Evolutionary conservation across 2,113 vertebrate species (phyloP).

Genomic region (Poeciliopsis retropinna): DNA sequence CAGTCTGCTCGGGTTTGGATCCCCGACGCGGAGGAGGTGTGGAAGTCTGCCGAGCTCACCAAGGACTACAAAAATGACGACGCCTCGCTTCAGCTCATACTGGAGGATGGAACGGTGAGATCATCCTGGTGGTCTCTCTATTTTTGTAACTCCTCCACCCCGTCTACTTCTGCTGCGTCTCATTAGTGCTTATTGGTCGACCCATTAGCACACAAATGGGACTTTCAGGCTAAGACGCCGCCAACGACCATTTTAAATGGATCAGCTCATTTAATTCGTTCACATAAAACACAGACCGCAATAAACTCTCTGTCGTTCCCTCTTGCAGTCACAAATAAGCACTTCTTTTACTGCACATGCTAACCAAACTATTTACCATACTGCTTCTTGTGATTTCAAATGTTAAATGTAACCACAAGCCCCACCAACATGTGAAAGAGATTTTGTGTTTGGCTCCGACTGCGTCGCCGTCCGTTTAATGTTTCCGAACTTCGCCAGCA

Average conservation of each 20-base stretch:
- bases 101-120: constrained; percentile 92
- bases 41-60: constrained; percentile 94
- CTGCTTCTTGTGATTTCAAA: constrained; percentile 1
- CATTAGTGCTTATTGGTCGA: constrained; percentile 49
- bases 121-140: neutral
- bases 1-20: constrained; percentile 97
- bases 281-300: constrained; percentile 19
- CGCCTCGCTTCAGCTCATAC: constrained; percentile 85
- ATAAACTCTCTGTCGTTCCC: neutral
- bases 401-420: neutral
- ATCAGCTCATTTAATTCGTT: constrained; percentile 29
- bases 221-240: constrained; percentile 33
- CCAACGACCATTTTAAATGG: constrained; percentile 36
- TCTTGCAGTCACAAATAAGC: neutral
- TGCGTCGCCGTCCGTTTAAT: neutral
- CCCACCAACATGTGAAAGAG: neutral
- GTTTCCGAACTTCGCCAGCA: neutral
- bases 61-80: constrained; percentile 94
- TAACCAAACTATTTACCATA: constrained; percentile 4
- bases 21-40: constrained; percentile 94
- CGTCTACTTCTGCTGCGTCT: constrained; percentile 12
- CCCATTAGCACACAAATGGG: constrained; percentile 50
- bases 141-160: neutral
- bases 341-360: constrained; percentile 11
- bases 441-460: neutral